These are phyloP conservation scores for Schizopygopsis malacanthus DNA, from an alignment of 2,797 vertebrate genomes.

Conservation along the genomic window DNA sequence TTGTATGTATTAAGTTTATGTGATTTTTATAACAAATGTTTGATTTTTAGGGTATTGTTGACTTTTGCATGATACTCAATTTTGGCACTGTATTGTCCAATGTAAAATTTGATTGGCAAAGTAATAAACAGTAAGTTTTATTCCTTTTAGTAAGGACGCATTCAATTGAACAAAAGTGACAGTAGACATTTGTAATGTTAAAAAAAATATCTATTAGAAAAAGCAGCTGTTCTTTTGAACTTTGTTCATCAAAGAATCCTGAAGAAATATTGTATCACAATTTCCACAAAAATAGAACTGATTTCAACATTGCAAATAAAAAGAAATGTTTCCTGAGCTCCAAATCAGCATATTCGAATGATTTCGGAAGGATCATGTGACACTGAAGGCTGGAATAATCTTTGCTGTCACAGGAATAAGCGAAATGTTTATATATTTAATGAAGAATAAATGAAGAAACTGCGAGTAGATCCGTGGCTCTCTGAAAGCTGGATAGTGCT, in stretches of 20 bases:
- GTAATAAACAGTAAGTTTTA: background rate
- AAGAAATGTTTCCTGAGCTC: too few species aligned
- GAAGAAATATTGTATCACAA: background rate
- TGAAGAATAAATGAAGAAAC: background rate
- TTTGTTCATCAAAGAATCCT: background rate
- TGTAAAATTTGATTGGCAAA: background rate
- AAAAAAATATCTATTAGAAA: background rate
- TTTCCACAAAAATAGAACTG: background rate
- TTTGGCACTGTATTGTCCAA: background rate
- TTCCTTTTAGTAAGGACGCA: background rate
- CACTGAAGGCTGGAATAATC: background rate
- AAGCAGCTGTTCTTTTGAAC: background rate
- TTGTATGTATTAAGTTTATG: background rate
- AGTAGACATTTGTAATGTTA: background rate
- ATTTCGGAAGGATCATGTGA: background rate
- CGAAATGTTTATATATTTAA: background rate
- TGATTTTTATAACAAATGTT: background rate
- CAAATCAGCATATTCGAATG: background rate
- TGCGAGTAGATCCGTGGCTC: background rate
- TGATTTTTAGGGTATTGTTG: too few species aligned
- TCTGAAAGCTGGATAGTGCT: background rate
- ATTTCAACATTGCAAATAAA: too few species aligned
- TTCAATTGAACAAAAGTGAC: background rate
- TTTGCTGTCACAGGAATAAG: background rate
- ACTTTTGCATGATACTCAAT: background rate